Evolutionary conservation across 2,888 invertebrate species (phyloP).

Genomic region (Pocota personata): DNA sequence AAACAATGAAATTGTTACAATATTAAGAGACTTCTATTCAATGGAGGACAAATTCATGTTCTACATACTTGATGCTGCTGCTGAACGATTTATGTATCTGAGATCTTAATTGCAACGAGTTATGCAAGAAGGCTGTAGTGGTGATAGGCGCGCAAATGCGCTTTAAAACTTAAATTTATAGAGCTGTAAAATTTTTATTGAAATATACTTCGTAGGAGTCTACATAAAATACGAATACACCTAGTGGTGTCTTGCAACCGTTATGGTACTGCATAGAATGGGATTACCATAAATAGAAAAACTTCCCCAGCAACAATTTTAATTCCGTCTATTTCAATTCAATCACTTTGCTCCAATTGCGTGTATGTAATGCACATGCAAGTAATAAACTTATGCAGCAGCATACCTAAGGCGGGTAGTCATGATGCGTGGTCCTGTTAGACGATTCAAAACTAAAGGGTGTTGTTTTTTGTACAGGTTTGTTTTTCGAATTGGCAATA

Average conservation of each 20-base stretch:
- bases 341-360: background rate
- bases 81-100: background rate
- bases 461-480: no score
- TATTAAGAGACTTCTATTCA: no score
- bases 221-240: background rate
- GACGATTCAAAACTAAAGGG: no score
- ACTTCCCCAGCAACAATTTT: background rate
- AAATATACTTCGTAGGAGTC: background rate
- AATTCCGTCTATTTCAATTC: background rate
- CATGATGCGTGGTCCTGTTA: no score
- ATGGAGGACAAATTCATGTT: background rate
- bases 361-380: background rate
- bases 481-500: no score
- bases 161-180: constrained; percentile 11
- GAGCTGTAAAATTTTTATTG: constrained; percentile 35
- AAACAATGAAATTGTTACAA: constrained; percentile 21
- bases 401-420: no score
- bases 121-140: constrained; percentile 15
- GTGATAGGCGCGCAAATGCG: background rate
- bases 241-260: background rate
- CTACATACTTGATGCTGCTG: background rate
- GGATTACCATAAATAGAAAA: background rate
- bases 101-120: constrained; percentile 22
- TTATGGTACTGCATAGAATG: background rate
- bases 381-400: no score